Conservation (phyloP, 2,888 invertebrate species). For the Drosophila stalkeri region DNA sequence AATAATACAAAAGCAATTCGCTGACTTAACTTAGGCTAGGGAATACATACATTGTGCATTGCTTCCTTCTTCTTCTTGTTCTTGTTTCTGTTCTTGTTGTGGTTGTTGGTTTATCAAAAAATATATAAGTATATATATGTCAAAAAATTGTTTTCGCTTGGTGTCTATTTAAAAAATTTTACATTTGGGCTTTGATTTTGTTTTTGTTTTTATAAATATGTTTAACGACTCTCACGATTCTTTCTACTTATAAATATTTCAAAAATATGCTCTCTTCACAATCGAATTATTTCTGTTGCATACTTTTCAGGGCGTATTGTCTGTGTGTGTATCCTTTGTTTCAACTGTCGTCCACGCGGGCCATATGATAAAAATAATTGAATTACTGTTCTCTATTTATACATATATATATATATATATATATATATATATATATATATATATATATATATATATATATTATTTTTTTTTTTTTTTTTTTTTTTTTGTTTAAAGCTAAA, state of each 20-base stretch:
- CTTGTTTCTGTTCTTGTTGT: slow-evolving; percentile 3
- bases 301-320: slow-evolving; percentile 71
- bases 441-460: slow-evolving; percentile 2
- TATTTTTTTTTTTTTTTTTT: no score
- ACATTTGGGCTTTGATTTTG: slow-evolving; percentile 26
- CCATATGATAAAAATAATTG: slow-evolving; percentile 48
- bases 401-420: background rate
- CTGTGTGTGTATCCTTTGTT: slow-evolving; percentile 63
- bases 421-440: background rate
- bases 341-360: slow-evolving; percentile 27
- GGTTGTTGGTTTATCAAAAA: slow-evolving; percentile 65
- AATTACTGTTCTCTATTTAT: slow-evolving; percentile 21
- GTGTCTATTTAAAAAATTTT: slow-evolving; percentile 49
- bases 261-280: slow-evolving; percentile 78
- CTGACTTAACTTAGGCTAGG: slow-evolving; percentile 66
- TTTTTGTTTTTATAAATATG: slow-evolving; percentile 58
- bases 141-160: slow-evolving; percentile 64
- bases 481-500: slow-evolving; percentile 41
- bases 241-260: slow-evolving; percentile 68
- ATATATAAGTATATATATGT: slow-evolving; percentile 50
- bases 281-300: slow-evolving; percentile 69
- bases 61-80: slow-evolving; percentile 10
- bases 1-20: slow-evolving; percentile 13
- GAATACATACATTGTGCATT: slow-evolving; percentile 65
- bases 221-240: slow-evolving; percentile 26